These are phyloP conservation scores for Carterocephalus palaemon DNA, from an alignment of 2,888 invertebrate genomes.

Conservation along the genomic window DNA sequence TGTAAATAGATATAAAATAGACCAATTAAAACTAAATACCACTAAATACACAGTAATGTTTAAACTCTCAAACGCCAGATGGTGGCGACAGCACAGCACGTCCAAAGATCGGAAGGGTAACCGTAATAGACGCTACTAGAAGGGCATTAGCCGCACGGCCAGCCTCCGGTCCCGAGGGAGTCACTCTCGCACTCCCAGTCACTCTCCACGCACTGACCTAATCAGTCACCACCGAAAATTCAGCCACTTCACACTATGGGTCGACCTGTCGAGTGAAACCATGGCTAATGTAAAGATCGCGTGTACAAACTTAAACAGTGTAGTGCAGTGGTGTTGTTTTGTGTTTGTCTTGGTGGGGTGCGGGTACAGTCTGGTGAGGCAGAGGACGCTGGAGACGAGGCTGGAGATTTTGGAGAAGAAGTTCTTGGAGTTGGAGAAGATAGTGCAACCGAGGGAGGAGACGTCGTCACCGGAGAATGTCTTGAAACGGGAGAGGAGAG, in stretches of 20 bases:
- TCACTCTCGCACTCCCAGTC: constrained; percentile 46
- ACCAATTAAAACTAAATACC: no score
- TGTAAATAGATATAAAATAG: no score
- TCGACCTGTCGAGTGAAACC: constrained; percentile 28
- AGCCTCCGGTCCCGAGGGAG: constrained; percentile 73
- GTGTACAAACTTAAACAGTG: constrained; percentile 57
- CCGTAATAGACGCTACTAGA: constrained; percentile 72
- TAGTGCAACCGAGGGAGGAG: constrained; percentile 36
- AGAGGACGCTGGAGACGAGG: constrained; percentile 62
- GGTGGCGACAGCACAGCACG: constrained; percentile 47
- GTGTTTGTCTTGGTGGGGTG: constrained; percentile 57
- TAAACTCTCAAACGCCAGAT: no score
- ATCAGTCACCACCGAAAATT: constrained; percentile 28
- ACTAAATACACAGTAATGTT: constrained; percentile 28
- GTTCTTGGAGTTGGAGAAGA: constrained; percentile 35
- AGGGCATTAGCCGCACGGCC: constrained; percentile 72
- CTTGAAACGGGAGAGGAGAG: constrained; percentile 54
- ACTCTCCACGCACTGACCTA: constrained; percentile 30
- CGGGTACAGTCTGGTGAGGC: constrained; percentile 62
- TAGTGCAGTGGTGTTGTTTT: constrained; percentile 68
- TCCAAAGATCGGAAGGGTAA: constrained; percentile 72
- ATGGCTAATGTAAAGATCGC: constrained; percentile 51
- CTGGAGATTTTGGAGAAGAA: constrained; percentile 57
- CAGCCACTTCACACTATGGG: constrained; percentile 38
- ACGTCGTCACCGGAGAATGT: constrained; percentile 37